Base-by-base conservation (phyloP, 2,113 vertebrate species). In the Eulemur macaco region DNA sequence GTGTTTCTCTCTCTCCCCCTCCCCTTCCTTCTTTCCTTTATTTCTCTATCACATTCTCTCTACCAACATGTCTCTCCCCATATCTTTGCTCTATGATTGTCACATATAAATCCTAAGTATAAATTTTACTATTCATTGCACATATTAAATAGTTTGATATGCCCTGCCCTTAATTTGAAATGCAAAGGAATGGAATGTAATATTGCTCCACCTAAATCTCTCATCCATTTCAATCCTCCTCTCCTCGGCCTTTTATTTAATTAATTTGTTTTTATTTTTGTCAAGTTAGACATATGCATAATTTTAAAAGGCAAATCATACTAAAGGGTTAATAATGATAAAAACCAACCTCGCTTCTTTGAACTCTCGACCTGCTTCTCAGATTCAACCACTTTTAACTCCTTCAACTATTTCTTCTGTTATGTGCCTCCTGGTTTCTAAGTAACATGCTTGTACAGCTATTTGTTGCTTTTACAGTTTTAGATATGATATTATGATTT, bases 111-210 rank as follows among this genome's bases (percentile, higher is more conserved):
- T 81, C 71, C 29, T n/a, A 31, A 71, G 42, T 95, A 37, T 50
- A 42, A 45, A 45, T 87, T 92, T 91, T 60, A 37, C 85, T 93
- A 54, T 73, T 80, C 73, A 54, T 37, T 60, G 82, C 17, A 90
- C 74, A 69, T 37, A 91, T 66, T 68, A 85, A 85, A 80, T 39
- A 68, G 58, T 82, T 96, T 39, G 60, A 34, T 37, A 8, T 69
- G 78, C 92, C 83, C 47, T 73, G 42, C 63, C 78, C 78, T 84
- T 96, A 34, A 94, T 92, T 97, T 95, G 94, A 97, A 96, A 96
- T 73, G 66, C 85, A 77, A 93, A 94, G 42, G 63, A 89, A 96
- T 69, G 37, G 66, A 76, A 58, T 34, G 50, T 94, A 92, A 80
- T 50, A 86, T 45, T 6, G 10, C 52, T 60, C 42, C 69, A 80